These are phyloP conservation scores for Marasmarcha lunaedactyla DNA, from an alignment of 2,888 invertebrate species.

Conservation along the genomic window DNA sequence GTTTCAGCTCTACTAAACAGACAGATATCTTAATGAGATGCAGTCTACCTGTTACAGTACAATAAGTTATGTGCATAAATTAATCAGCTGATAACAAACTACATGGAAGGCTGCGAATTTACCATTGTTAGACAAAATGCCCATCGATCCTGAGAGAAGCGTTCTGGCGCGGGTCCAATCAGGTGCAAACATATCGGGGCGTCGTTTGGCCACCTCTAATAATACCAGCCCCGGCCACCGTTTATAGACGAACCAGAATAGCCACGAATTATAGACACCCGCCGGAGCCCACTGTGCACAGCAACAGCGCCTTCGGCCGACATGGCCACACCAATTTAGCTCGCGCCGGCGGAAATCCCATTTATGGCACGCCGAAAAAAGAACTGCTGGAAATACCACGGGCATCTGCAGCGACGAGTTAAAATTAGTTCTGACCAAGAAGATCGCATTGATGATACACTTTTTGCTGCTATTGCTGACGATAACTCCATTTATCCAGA, in stretches of 20 bases:
- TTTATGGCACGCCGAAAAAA: slow-evolving; percentile 12
- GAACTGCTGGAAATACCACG: slow-evolving; percentile 18
- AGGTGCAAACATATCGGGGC: slow-evolving; percentile 48
- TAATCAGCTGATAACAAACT: too few species aligned
- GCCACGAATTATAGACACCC: slow-evolving; percentile 37
- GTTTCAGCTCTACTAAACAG: too few species aligned
- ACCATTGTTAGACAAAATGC: slow-evolving; percentile 18
- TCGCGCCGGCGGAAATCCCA: slow-evolving; percentile 9
- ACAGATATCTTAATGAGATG: too few species aligned
- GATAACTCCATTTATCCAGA: too few species aligned
- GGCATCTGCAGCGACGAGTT: slow-evolving; percentile 10
- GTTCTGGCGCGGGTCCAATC: slow-evolving; percentile 54
- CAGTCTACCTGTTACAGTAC: too few species aligned
- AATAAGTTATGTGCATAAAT: too few species aligned
- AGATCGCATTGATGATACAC: too few species aligned
- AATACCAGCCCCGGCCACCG: slow-evolving; percentile 44
- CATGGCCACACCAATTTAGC: slow-evolving; percentile 25
- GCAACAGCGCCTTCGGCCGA: not conserved
- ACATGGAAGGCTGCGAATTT: slow-evolving; percentile 4
- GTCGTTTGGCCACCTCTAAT: slow-evolving; percentile 53
- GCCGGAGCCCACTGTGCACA: slow-evolving; percentile 22
- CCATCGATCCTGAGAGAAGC: slow-evolving; percentile 32
- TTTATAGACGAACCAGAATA: slow-evolving; percentile 59
- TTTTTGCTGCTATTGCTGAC: too few species aligned
- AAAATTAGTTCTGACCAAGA: too few species aligned